These are phyloP conservation scores for Neodiprion pinetum DNA, from an alignment of 1,140 invertebrate species.

Conservation along the genomic window DNA sequence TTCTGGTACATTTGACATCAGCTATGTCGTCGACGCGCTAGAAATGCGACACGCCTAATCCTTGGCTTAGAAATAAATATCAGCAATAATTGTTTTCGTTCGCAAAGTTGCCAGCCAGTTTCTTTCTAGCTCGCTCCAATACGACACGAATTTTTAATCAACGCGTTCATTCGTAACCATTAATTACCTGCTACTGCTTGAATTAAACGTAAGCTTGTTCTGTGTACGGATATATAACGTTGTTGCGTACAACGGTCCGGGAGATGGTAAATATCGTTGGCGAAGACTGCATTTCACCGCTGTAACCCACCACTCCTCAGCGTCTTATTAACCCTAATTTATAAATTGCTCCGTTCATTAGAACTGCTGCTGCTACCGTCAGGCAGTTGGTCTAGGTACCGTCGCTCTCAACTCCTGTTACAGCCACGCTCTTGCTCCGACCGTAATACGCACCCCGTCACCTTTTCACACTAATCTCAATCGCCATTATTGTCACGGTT, in stretches of 20 bases:
- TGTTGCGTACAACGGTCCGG: not conserved
- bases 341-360: not conserved
- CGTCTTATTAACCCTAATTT: conserved; percentile 1
- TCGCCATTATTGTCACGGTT: too few species aligned
- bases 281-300: too few species aligned
- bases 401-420: not conserved
- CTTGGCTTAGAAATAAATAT: conserved; percentile 7
- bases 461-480: too few species aligned
- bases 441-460: too few species aligned
- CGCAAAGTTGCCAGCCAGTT: not conserved
- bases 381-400: not conserved
- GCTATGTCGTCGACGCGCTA: too few species aligned
- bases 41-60: not conserved
- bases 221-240: too few species aligned
- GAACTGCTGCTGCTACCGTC: too few species aligned
- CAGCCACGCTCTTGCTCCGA: too few species aligned
- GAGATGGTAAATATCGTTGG: not conserved
- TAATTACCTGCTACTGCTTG: not conserved
- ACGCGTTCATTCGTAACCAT: not conserved
- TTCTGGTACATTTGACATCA: too few species aligned
- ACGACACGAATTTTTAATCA: not conserved
- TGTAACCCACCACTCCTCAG: not conserved
- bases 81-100: not conserved
- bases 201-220: not conserved
- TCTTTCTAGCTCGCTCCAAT: not conserved